phyloP scores from a whole-genome alignment of 1,140 invertebrate species.

The Tribolium castaneum region DNA sequence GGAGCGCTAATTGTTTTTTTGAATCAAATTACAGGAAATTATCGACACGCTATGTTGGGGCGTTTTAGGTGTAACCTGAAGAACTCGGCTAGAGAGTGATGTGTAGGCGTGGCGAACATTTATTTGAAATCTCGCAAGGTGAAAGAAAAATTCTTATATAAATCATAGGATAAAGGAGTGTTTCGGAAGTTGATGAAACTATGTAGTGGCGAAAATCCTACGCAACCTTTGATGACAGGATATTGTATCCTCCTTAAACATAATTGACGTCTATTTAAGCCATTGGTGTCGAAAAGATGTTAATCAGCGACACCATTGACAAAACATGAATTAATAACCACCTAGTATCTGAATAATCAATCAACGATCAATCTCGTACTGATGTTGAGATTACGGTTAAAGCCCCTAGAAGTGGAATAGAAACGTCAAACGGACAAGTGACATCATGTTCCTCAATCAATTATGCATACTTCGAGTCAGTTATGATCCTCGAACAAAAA shows the following conservation, averaged over 20 bases:
- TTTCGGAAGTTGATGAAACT: neutral
- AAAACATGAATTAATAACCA: neutral
- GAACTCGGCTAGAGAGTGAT: neutral
- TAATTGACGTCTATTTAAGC: neutral
- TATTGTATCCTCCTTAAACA: too few species aligned
- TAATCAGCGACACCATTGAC: neutral
- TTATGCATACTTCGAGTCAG: neutral
- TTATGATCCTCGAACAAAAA: neutral
- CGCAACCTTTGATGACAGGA: too few species aligned
- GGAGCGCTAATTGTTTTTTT: constrained; percentile 14
- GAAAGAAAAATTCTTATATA: neutral
- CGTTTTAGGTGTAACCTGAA: neutral
- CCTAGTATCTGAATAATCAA: neutral
- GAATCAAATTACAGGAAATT: neutral
- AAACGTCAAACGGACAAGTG: neutral
- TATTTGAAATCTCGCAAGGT: neutral
- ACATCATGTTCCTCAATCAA: neutral
- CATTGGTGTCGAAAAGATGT: neutral
- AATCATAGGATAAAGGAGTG: neutral
- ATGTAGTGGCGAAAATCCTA: neutral
- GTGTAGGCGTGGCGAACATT: neutral
- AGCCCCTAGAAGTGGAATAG: neutral
- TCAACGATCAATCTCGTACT: neutral
- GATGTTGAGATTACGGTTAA: neutral
- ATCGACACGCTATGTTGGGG: neutral